Evolutionary conservation across 2,797 vertebrate genomes (phyloP), one percentile per base, ranked within the genome.

Genomic region (Benthosema pterotum): DNA sequence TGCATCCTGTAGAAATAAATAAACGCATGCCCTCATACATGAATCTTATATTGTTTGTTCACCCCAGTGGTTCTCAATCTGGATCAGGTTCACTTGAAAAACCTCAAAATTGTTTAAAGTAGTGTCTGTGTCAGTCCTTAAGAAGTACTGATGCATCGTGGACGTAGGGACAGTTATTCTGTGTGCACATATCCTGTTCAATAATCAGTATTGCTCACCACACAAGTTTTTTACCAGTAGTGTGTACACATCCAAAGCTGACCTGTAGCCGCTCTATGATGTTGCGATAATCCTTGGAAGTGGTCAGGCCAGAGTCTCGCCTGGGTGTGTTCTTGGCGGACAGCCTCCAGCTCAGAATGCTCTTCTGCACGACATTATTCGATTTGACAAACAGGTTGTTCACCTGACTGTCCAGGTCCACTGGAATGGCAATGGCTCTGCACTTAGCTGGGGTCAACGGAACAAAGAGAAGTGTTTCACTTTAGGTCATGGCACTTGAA

Each of bases 331-430:
- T 98, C 67, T 98, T 92, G 0, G 96, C 95, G 0, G 95, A 96
- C 63, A 99, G 91, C 14, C 95, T 91, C 98, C 98, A 99, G 84
- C 94, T 99, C 88, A 98, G 91, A 43, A 98, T 96, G 0, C 95
- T 99, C 89, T 99, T 99, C 92, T 98, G 97, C 0, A 99, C 98
- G 0, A 99, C 95, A 77, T 95, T 98, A 72, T 97, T 97, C 17
- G 97, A 97, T 63, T 99, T 99, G 66, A 99, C 94, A 72, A 99
- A 99, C 71, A 99, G 92, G 80, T 98, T 98, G 93, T 98, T 99
- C 69, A 99, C 97, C 80, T 99, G 98, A 54, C 97, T 99, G 91
- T 99, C 98, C 74, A 99, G 77, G 77, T 99, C 98, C 56, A 99
- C 98, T 0, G 98, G 98, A 51, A 99, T 99, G 1, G 98, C 98